phyloP scores from a whole-genome alignment of 2,113 vertebrate species.

The Callipepla squamata region DNA sequence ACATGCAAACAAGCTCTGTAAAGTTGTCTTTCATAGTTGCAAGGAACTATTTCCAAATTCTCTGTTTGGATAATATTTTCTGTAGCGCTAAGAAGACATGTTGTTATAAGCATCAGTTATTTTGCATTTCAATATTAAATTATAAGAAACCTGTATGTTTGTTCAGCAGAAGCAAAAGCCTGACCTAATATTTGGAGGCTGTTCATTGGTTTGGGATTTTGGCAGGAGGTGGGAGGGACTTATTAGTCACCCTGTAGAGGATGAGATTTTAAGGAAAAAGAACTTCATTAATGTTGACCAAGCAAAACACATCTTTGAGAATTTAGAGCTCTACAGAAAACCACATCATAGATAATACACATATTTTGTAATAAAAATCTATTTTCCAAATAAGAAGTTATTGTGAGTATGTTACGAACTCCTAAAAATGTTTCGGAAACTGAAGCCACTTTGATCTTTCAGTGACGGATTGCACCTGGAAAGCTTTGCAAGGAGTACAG shows the following conservation, averaged over 20 bases:
- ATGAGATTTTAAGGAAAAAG: background rate
- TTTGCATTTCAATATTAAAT: background rate
- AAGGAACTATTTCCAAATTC: rapidly evolving
- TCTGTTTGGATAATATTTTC: background rate
- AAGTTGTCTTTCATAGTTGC: background rate
- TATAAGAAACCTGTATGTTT: background rate
- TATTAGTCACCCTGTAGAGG: background rate
- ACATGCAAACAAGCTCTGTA: background rate
- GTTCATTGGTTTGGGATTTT: background rate
- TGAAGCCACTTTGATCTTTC: background rate
- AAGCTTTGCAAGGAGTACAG: background rate
- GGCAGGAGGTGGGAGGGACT: background rate
- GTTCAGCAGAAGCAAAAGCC: background rate
- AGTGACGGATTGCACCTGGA: background rate
- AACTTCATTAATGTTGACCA: background rate
- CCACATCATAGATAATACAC: background rate
- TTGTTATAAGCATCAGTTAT: background rate
- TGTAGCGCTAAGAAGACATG: background rate
- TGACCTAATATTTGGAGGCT: background rate
- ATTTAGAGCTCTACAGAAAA: background rate
- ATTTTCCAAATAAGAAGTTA: constrained; percentile 35
- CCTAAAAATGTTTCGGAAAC: background rate
- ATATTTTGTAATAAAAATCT: constrained; percentile 31
- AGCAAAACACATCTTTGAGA: constrained; percentile 33
- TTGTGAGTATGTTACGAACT: constrained; percentile 39